Conservation (phyloP, 2,113 vertebrate genomes). For the Merops nubicus region DNA sequence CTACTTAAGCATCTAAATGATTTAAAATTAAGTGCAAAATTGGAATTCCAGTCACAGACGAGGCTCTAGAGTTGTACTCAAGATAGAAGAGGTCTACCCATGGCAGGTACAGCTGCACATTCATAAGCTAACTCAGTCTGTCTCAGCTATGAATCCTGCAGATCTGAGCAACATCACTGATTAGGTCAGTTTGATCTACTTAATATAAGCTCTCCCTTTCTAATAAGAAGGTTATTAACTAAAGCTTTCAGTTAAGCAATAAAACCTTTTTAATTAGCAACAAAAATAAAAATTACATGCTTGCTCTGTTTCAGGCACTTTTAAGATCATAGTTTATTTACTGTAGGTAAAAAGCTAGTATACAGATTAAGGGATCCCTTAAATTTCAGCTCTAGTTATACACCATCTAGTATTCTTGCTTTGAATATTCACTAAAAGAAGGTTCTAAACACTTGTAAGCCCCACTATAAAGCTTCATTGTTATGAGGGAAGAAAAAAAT, state of each 20-base stretch:
- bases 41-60: background rate
- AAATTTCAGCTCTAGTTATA: background rate
- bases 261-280: slow-evolving; percentile 55
- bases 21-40: slow-evolving; percentile 3
- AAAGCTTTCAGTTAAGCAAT: slow-evolving; percentile 29
- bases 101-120: background rate
- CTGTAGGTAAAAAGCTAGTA: slow-evolving; percentile 88
- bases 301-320: slow-evolving; percentile 89
- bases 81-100: background rate
- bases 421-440: background rate
- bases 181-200: background rate
- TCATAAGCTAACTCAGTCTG: background rate
- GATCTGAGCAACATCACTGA: fast-evolving
- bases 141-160: background rate
- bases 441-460: background rate
- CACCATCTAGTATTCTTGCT: background rate
- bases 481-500: background rate
- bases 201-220: slow-evolving; percentile 3
- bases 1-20: background rate
- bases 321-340: slow-evolving; percentile 92
- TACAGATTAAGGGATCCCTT: background rate
- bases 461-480: background rate
- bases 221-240: slow-evolving; percentile 25
- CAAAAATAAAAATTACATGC: slow-evolving; percentile 72
- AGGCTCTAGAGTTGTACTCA: background rate